A percentile compares a stretch with the other conserved stretches of the same genome.
Conservation (phyloP, 2,797 vertebrate genomes). For the Gila robusta region DNA sequence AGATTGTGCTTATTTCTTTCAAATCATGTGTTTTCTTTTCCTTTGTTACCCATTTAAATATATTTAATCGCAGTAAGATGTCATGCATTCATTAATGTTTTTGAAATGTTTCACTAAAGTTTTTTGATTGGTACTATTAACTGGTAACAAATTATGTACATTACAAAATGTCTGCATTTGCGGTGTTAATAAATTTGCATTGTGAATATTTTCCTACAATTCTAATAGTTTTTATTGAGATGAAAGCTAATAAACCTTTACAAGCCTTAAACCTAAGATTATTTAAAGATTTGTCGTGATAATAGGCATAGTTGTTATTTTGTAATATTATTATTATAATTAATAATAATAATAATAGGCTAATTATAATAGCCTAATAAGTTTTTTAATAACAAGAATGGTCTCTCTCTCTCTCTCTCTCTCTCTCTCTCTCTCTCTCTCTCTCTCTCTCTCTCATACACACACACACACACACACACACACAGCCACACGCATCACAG, state of each 20-base stretch:
- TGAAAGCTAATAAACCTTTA: not conserved
- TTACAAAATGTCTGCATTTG: not conserved
- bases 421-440: slow-evolving; percentile 33
- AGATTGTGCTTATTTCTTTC: too few species aligned
- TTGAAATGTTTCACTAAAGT: not conserved
- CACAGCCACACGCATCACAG: slow-evolving; percentile 1
- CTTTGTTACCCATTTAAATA: not conserved
- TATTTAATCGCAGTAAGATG: not conserved
- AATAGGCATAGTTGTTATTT: too few species aligned
- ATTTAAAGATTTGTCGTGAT: not conserved
- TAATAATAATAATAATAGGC: not conserved
- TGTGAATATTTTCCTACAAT: not conserved
- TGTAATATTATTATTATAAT: not conserved
- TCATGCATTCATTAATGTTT: not conserved
- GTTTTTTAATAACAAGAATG: not conserved
- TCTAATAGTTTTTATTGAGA: not conserved
- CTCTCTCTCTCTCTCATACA: slow-evolving; percentile 32
- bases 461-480: not conserved
- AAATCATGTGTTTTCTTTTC: not conserved
- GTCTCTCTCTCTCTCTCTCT: not conserved
- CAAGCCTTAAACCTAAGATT: too few species aligned
- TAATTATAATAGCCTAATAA: not conserved
- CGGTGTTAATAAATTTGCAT: not conserved
- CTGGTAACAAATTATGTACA: not conserved
- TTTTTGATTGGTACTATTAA: not conserved